phyloP scores from a whole-genome alignment of 2,888 invertebrate species.

The Eilema caniola region DNA sequence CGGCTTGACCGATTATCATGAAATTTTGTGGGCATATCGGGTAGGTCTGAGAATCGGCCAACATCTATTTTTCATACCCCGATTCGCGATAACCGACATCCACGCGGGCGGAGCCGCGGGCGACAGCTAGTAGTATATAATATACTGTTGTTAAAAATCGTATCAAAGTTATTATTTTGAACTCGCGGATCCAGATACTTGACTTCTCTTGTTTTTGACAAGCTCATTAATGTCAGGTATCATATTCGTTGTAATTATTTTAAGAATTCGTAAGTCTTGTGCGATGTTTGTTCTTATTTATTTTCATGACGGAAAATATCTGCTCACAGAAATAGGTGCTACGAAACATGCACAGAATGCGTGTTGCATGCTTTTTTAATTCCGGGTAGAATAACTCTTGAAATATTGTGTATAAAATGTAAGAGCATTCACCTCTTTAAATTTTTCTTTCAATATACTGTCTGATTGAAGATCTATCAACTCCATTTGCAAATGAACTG shows the following conservation, averaged over 20 bases:
- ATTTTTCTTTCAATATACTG: slow-evolving; percentile 25
- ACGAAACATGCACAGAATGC: slow-evolving; percentile 32
- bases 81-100: no score
- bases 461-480: slow-evolving; percentile 26
- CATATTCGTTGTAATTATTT: slow-evolving; percentile 8
- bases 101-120: no score
- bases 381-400: slow-evolving; percentile 25
- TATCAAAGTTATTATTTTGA: slow-evolving; percentile 9
- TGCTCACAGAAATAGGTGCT: slow-evolving; percentile 32
- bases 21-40: no score
- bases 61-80: no score
- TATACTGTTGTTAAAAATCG: not conserved
- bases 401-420: slow-evolving; percentile 27
- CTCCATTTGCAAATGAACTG: slow-evolving; percentile 28
- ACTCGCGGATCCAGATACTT: slow-evolving; percentile 12
- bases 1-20: no score
- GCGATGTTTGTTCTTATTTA: slow-evolving; percentile 9
- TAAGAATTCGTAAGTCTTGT: slow-evolving; percentile 7
- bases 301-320: slow-evolving; percentile 33
- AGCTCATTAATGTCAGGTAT: slow-evolving; percentile 14
- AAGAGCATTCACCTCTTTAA: slow-evolving; percentile 21
- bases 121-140: not conserved
- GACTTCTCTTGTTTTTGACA: slow-evolving; percentile 20
- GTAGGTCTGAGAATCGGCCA: no score
- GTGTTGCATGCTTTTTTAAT: slow-evolving; percentile 34